Evolutionary conservation across 2,888 invertebrate species (phyloP), one percentile per base, ranked within the genome.

Genomic region (Scaptomyza caliginosa): DNA sequence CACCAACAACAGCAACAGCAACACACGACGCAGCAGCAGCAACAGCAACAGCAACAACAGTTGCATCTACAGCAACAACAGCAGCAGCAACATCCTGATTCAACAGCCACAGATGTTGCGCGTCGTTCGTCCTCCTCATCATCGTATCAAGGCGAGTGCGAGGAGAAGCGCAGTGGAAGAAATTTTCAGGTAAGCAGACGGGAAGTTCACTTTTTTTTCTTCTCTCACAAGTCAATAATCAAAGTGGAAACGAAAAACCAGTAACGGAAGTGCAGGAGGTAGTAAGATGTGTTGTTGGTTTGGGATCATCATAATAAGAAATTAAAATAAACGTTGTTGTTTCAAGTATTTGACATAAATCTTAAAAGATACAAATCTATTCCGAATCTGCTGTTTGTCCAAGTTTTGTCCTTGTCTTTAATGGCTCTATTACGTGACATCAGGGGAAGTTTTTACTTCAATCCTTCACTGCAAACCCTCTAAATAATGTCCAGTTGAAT

Each of bases 81-180:
- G 4, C 82, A 81, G 65, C 90, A 90, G 71, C 90, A 90, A 76
- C 90, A 91, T 84, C 91, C 91, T 63, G 91, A 91, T 79, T 91
- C 91, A 28, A 91, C 91, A 19, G 90, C 90, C 55, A 86, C 87
- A 89, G 89, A 89, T 88, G 88, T 88, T 86, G 81, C 83, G 59
- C 88, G 74, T 67, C 88, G 79, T 63, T 88, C 86, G 68, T 89
- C 89, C 57, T 86, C 82, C 51, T 78, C 84, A 46, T 88, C 82
- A 30, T 88, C 88, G 36, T 87, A 86, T 62, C 84, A 76, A 49
- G 88, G 81, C 43, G 89, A 87, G 52, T 81, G 88, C 62, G 90
- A 90, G 51, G 89, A 90, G 54, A 90, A 89, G 71, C 88, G 90
- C 45, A 81, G 89, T 52, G 83, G 89, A 54, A 84, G 91, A 69